These are phyloP conservation scores for Diplodus puntazzo DNA, from an alignment of 2,797 vertebrate genomes.

Conservation along the genomic window DNA sequence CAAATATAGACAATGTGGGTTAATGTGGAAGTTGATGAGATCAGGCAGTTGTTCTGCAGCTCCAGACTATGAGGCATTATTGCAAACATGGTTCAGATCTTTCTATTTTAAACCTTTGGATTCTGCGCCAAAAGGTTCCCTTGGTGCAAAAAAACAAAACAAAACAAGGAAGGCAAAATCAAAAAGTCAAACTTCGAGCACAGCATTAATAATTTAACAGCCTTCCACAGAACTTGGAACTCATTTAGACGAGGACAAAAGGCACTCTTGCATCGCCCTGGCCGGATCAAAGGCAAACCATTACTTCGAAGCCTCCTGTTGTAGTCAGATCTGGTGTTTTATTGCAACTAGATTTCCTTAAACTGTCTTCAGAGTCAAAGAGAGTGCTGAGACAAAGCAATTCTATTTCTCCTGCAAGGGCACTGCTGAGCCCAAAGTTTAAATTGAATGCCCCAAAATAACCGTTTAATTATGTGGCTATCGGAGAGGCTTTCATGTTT, in stretches of 20 bases:
- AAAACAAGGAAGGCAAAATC: slow-evolving; percentile 23
- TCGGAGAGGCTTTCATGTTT: slow-evolving; percentile 82
- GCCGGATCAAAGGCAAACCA: slow-evolving; percentile 78
- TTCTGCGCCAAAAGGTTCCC: slow-evolving; percentile 31
- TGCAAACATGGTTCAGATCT: slow-evolving; percentile 14
- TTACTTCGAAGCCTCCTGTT: slow-evolving; percentile 65
- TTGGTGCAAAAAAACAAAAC: background rate
- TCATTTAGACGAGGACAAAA: slow-evolving; percentile 76
- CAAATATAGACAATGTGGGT: slow-evolving; percentile 26
- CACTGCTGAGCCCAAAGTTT: slow-evolving; percentile 70
- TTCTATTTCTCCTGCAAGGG: slow-evolving; percentile 69
- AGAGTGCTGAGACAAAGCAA: slow-evolving; percentile 73
- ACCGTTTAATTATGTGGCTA: slow-evolving; percentile 81
- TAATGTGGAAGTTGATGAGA: slow-evolving; percentile 51
- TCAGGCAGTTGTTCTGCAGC: slow-evolving; percentile 34
- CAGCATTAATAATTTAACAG: slow-evolving; percentile 70
- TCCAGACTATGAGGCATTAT: slow-evolving; percentile 18
- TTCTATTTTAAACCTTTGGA: slow-evolving; percentile 39
- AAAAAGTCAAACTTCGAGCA: slow-evolving; percentile 48
- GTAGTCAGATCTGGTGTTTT: slow-evolving; percentile 69
- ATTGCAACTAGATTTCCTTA: slow-evolving; percentile 70
- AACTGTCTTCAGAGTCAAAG: slow-evolving; percentile 71
- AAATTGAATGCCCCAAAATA: slow-evolving; percentile 84
- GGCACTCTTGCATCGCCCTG: slow-evolving; percentile 34
- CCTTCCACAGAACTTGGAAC: slow-evolving; percentile 55